Evolutionary conservation across 2,888 invertebrate genomes (phyloP).

Genomic region (Halictus quadricinctus): DNA sequence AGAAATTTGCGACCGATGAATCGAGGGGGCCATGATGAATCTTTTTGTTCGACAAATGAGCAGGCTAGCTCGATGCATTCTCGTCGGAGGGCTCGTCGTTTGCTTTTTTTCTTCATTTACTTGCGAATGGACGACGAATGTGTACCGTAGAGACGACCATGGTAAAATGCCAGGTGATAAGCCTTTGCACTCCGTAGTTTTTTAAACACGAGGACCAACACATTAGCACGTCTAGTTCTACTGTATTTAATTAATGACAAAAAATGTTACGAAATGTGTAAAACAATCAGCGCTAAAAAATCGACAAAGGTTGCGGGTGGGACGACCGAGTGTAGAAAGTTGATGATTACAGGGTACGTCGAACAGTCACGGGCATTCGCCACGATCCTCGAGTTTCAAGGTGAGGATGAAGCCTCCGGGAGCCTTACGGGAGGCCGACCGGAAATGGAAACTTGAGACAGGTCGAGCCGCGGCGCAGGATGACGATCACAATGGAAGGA

Average conservation of each 20-base stretch:
- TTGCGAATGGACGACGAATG: neutral
- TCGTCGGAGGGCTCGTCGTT: neutral
- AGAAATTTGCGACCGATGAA: neutral
- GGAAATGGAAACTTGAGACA: slow-evolving; percentile 68
- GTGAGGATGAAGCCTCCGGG: slow-evolving; percentile 60
- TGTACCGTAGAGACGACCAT: neutral
- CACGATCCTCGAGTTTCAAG: slow-evolving; percentile 69
- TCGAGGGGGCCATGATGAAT: neutral
- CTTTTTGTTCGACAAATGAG: neutral
- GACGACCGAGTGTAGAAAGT: too few species aligned
- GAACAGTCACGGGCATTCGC: slow-evolving; percentile 56
- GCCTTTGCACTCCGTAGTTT: too few species aligned
- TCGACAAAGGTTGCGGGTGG: neutral
- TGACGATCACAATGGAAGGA: slow-evolving; percentile 45
- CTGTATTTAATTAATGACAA: too few species aligned
- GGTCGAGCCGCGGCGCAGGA: slow-evolving; percentile 35
- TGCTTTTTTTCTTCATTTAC: neutral
- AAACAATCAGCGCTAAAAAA: neutral
- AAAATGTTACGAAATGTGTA: neutral
- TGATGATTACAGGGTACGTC: slow-evolving; percentile 11
- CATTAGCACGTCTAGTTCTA: too few species aligned
- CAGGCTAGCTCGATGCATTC: neutral
- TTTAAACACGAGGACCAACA: too few species aligned
- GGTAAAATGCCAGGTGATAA: neutral
- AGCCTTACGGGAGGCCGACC: slow-evolving; percentile 51